Evolutionary conservation across 2,888 invertebrate species (phyloP), one percentile per base, ranked within the genome.

Genomic region (Eupithecia subumbrata): DNA sequence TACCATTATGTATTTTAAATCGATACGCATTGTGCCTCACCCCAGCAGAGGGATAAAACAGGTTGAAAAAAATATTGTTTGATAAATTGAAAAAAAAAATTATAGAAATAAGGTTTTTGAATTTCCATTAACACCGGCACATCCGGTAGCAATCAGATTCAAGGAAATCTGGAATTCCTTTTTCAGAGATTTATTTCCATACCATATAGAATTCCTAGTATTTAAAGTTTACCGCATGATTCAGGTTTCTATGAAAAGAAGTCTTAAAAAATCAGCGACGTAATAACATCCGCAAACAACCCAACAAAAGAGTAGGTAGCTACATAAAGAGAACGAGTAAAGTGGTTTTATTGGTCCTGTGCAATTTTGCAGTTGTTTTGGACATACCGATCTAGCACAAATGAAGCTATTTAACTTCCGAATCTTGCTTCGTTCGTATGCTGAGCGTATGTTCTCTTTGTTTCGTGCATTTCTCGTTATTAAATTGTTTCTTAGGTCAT

Each of bases 301-400:
- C 0, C 3, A 60, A 25, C 60, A 25, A 22, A 60, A 60, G 5
- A 60, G 60, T 60, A 14, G 1, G 60, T 60, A 14, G 1, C 37
- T 40, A 40, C 40, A 60, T 60, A 60, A 60, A 25, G 25, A 12
- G 22, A 25, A 25, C 25, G 5, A 60, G 60, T 60, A 60, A 60
- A 60, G 12, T 60, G 12, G 25, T 25, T 60, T 56, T 60, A 60
- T 60, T 56, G 52, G 22, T 56, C 11, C 22, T 56, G 2, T 25
- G 14, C 60, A 14, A 25, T 60, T 56, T 25, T 60, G 60, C 60
- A 25, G 60, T 60, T 60, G 25, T 25, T 60, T 60, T 60, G 60
- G 60, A 25, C 22, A 25, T 56, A 60, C 60, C 60, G 60, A 60
- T 77, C 79, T 81, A 82, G 81, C 81, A 81, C 82, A 82, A 83